Conservation (phyloP, 1,140 invertebrate species). For the Drosophila setifemur region DNA sequence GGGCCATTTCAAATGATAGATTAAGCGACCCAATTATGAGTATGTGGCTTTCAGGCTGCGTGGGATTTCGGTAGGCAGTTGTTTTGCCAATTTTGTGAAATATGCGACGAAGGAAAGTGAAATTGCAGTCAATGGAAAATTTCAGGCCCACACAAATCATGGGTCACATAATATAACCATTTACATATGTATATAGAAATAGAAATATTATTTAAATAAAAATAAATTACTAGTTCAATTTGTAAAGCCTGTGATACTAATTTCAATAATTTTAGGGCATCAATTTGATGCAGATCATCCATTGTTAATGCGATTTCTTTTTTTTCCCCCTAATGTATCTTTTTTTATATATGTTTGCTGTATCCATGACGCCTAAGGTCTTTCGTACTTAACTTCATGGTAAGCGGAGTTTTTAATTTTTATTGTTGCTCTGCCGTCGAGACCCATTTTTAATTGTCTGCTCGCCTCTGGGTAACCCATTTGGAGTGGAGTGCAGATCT, state of each 20-base stretch:
- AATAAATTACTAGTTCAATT: too few species aligned
- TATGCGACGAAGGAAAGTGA: constrained; percentile 55
- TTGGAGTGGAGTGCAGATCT: constrained; percentile 58
- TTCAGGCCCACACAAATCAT: constrained; percentile 12
- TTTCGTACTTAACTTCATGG: constrained; percentile 63
- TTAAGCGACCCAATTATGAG: constrained; percentile 59
- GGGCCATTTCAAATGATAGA: constrained; percentile 65
- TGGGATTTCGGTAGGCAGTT: constrained; percentile 30
- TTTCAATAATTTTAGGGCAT: too few species aligned
- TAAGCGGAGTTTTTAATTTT: constrained; percentile 54
- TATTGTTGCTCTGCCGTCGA: constrained; percentile 29
- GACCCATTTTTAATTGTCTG: constrained; percentile 62
- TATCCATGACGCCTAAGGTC: constrained; percentile 54
- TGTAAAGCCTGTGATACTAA: too few species aligned
- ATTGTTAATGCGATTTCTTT: neutral
- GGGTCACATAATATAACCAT: constrained; percentile 3
- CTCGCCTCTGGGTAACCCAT: constrained; percentile 57
- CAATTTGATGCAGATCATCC: too few species aligned
- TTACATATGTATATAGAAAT: too few species aligned
- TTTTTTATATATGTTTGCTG: neutral
- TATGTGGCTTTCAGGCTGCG: constrained; percentile 31
- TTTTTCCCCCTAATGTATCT: neutral
- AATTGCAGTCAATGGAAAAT: constrained; percentile 58
- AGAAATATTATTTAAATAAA: too few species aligned
- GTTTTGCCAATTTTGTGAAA: constrained; percentile 53